These are phyloP conservation scores for Cavia porcellus DNA, from an alignment of 2,113 vertebrate species.

Conservation along the genomic window DNA sequence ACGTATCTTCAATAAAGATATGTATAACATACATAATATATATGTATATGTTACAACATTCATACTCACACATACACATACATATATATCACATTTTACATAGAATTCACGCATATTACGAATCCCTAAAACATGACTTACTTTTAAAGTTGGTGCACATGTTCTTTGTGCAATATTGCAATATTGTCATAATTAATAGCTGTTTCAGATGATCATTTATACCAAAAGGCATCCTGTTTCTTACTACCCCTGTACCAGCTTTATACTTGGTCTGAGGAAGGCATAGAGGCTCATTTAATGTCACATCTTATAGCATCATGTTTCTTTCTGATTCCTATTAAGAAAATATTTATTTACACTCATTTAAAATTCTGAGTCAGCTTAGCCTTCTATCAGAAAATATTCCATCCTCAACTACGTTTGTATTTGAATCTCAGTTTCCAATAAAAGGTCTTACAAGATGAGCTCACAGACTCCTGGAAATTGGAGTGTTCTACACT, in stretches of 20 bases:
- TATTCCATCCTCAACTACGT: neutral
- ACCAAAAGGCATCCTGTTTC: neutral
- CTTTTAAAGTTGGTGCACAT: neutral
- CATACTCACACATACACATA: neutral
- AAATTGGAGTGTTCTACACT: neutral
- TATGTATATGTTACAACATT: too few species aligned
- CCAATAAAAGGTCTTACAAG: neutral
- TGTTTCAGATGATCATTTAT: neutral
- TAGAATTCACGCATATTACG: neutral
- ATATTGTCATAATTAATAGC: neutral
- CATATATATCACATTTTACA: neutral
- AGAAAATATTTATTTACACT: slow-evolving; percentile 15
- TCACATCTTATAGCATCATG: neutral
- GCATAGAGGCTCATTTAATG: neutral
- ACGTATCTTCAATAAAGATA: neutral
- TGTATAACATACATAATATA: neutral
- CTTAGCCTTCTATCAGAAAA: neutral
- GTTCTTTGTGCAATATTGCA: neutral
- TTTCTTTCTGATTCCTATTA: neutral
- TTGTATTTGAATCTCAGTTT: neutral
- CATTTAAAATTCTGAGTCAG: slow-evolving; percentile 2
- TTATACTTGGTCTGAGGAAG: neutral
- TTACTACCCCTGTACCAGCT: rapidly evolving
- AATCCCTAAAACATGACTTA: neutral
- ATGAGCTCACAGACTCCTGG: neutral